Percentiles rank a stretch among this genome's conserved stretches.
Conservation (phyloP, 2,797 vertebrate genomes). For the Pogoniulus pusillus region DNA sequence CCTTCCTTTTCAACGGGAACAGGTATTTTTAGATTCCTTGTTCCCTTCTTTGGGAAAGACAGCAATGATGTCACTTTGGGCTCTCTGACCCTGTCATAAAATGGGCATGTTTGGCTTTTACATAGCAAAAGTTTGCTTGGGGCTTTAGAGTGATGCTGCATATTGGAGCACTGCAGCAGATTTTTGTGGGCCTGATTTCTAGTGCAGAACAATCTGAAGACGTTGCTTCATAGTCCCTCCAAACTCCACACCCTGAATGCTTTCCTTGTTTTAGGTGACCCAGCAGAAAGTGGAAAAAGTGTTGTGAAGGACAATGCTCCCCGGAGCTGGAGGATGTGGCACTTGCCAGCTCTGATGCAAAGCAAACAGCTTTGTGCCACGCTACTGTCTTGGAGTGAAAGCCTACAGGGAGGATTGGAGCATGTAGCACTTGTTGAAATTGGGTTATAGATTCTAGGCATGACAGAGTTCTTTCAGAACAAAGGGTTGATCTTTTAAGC, state of each 20-base stretch:
- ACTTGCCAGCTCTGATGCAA: background rate
- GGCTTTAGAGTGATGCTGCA: background rate
- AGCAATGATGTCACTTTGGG: background rate
- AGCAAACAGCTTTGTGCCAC: background rate
- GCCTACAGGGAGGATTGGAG: accelerated
- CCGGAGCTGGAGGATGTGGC: background rate
- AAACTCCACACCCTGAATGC: background rate
- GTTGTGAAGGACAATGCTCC: background rate
- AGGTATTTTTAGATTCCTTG: background rate
- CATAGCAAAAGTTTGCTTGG: background rate
- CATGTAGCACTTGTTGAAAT: background rate
- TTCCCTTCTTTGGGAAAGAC: background rate
- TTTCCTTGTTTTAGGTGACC: background rate
- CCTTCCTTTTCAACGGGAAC: background rate
- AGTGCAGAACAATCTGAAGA: accelerated
- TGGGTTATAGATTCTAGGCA: background rate
- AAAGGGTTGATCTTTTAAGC: background rate
- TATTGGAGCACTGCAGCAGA: background rate
- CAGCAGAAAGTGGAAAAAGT: background rate
- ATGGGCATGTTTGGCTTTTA: background rate
- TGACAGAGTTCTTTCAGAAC: background rate
- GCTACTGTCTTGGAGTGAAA: background rate
- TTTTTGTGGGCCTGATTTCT: background rate
- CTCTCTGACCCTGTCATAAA: background rate
- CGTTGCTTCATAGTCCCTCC: background rate